phyloP scores from a whole-genome alignment of 2,113 vertebrate species.

The Cairina moschata region DNA sequence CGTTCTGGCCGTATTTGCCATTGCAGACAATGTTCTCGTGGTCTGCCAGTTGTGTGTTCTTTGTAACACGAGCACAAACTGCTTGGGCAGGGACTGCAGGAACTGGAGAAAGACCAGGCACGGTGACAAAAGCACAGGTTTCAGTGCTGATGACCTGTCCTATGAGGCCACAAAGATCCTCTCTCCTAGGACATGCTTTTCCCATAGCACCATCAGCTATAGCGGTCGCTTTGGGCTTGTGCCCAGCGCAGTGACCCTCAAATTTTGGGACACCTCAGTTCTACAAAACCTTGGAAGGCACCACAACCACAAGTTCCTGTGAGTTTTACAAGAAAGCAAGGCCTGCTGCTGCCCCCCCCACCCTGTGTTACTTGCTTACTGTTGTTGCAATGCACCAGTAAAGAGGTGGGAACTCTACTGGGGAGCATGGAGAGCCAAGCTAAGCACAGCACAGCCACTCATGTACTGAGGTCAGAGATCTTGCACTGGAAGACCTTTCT shows the following conservation, averaged over 20 bases:
- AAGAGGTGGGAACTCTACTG: not conserved
- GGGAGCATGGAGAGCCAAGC: not conserved
- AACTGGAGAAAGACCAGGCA: not conserved
- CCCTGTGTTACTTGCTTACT: not conserved
- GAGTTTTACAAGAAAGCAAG: not conserved
- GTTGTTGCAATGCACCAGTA: not conserved
- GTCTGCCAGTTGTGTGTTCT: not conserved
- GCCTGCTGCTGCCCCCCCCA: conserved; percentile 58
- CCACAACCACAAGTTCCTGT: not conserved
- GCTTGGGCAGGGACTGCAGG: not conserved
- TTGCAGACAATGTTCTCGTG: not conserved
- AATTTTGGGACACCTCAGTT: not conserved
- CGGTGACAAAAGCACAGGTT: not conserved
- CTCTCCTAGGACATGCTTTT: not conserved
- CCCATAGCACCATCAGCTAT: not conserved
- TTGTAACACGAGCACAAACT: not conserved
- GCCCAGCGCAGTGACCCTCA: not conserved
- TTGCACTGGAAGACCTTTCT: not conserved
- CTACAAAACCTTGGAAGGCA: not conserved
- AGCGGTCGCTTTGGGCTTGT: not conserved
- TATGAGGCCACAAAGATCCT: not conserved
- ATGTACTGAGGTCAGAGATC: not conserved
- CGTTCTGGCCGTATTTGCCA: not conserved
- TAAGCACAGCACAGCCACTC: not conserved
- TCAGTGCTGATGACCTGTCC: not conserved